Conservation (phyloP, 2,797 vertebrate species). For the Sarcophilus harrisii region DNA sequence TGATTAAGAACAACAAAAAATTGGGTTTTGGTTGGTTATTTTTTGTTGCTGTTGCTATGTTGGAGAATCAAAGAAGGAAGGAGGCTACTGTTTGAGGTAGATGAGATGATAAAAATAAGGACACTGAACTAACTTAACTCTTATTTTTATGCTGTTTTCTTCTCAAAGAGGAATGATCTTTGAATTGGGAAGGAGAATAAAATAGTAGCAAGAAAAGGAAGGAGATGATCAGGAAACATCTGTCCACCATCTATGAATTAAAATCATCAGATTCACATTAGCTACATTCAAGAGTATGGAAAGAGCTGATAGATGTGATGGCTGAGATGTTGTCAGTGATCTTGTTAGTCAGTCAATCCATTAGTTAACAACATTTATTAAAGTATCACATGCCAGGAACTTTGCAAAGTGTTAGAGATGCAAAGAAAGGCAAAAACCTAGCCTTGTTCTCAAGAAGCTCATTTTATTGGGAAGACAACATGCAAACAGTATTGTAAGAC, state of each 20-base stretch:
- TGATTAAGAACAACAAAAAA: not conserved
- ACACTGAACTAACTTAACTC: not conserved
- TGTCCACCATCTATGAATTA: not conserved
- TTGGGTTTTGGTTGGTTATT: not conserved
- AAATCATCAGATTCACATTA: not conserved
- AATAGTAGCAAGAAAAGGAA: not conserved
- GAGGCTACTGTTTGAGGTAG: not conserved
- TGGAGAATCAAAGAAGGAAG: not conserved
- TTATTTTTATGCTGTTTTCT: not conserved
- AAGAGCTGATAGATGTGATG: not conserved
- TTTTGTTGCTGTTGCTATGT: not conserved
- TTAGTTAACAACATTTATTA: not conserved
- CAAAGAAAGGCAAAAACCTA: not conserved
- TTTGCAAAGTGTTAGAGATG: not conserved
- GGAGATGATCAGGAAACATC: not conserved
- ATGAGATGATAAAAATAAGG: not conserved
- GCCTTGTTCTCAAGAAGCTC: not conserved
- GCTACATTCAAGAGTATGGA: not conserved
- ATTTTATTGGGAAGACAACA: not conserved
- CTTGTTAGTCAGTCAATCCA: not conserved
- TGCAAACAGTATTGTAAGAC: not conserved
- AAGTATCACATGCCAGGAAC: not conserved
- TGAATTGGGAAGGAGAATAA: not conserved
- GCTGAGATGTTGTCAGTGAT: not conserved
- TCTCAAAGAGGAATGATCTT: not conserved